Conservation (phyloP, 2,888 invertebrate species). For the Tubulanus polymorphus region DNA sequence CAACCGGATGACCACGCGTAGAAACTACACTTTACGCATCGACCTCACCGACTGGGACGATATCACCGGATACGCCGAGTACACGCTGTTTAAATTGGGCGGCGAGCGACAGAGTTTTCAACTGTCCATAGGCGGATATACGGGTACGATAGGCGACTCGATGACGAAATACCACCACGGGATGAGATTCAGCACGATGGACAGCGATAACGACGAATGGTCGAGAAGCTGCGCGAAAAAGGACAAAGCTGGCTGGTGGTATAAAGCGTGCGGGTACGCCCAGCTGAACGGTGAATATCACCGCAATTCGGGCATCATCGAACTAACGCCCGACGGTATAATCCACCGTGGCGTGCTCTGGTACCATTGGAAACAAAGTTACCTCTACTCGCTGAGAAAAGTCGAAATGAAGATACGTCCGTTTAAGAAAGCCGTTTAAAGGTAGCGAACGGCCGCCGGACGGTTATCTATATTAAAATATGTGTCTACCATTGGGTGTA, state of each 20-base stretch:
- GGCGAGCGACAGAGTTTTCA: slow-evolving; percentile 68
- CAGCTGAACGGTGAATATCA: slow-evolving; percentile 36
- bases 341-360: slow-evolving; percentile 33
- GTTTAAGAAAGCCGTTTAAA: too few relatives aligned
- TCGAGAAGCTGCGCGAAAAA: slow-evolving; percentile 33
- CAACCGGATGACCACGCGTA: slow-evolving; percentile 64
- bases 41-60: slow-evolving; percentile 84
- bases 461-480: too few relatives aligned
- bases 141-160: slow-evolving; percentile 81
- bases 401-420: slow-evolving; percentile 31
- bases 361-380: slow-evolving; percentile 35
- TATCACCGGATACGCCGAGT: slow-evolving; percentile 72
- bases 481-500: too few relatives aligned
- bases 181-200: slow-evolving; percentile 86
- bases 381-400: slow-evolving; percentile 30
- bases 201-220: slow-evolving; percentile 75
- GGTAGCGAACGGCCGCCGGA: too few relatives aligned
- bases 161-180: slow-evolving; percentile 79
- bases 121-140: slow-evolving; percentile 68
- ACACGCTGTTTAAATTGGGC: slow-evolving; percentile 69
- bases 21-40: slow-evolving; percentile 61
- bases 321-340: slow-evolving; percentile 28
- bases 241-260: slow-evolving; percentile 44
- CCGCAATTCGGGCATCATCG: slow-evolving; percentile 16
- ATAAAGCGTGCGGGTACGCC: slow-evolving; percentile 34